Evolutionary conservation across 1,140 invertebrate genomes (phyloP).

Genomic region (Wiebesia pumilae): DNA sequence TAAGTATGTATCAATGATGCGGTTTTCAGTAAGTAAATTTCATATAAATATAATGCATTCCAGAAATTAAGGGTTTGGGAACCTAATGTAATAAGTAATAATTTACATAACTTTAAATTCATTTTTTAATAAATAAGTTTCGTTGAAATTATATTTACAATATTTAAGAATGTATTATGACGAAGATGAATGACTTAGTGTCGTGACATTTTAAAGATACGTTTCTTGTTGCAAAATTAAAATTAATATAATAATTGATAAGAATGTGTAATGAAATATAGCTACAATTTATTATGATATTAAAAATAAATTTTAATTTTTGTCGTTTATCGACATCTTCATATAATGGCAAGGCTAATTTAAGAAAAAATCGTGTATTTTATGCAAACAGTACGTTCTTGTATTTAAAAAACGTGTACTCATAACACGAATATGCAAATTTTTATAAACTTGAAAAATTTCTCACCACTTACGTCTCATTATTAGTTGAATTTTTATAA

Average conservation of each 20-base stretch:
- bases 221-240: background rate
- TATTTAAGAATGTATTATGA: background rate
- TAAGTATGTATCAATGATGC: no score
- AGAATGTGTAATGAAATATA: background rate
- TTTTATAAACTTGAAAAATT: constrained; percentile 5
- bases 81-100: background rate
- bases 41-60: no score
- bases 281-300: background rate
- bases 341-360: background rate
- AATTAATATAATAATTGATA: background rate
- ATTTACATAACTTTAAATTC: background rate
- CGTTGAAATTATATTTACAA: background rate
- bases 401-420: background rate
- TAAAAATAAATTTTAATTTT: background rate
- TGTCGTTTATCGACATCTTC: constrained; percentile 13
- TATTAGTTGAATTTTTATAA: constrained; percentile 5
- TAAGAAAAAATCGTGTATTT: constrained; percentile 15
- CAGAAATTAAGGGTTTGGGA: background rate
- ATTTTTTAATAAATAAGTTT: constrained; percentile 10
- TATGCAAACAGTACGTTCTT: constrained; percentile 1
- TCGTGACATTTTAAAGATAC: constrained; percentile 32
- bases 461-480: constrained; percentile 4
- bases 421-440: constrained; percentile 22
- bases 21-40: no score
- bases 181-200: constrained; percentile 29